Evolutionary conservation across 1,140 invertebrate species (phyloP).

Genomic region (Cydia pomonella): DNA sequence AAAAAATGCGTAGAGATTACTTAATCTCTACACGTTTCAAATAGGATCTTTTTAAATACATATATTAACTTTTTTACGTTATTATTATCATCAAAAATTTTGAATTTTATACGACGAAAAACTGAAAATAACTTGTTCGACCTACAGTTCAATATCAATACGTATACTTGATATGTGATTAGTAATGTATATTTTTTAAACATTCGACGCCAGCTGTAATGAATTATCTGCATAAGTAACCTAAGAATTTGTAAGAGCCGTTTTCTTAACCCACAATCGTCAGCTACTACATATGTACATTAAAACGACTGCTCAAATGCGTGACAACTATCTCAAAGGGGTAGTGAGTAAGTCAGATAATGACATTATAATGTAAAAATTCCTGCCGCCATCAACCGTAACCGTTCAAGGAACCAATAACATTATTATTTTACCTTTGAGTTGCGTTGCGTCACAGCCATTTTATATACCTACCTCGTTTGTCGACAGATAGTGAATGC

Average conservation of each 20-base stretch:
- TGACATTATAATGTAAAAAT: conserved; percentile 30
- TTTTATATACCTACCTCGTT: conserved; percentile 24
- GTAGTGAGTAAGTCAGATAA: conserved; percentile 6
- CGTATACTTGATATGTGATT: background rate
- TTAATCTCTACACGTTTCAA: too few relatives aligned
- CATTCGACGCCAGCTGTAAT: too few relatives aligned
- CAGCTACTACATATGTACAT: background rate
- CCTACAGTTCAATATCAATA: background rate
- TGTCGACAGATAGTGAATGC: conserved; percentile 41
- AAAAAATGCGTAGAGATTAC: too few relatives aligned
- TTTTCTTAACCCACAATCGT: background rate
- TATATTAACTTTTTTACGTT: too few relatives aligned
- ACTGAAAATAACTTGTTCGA: background rate
- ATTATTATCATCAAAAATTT: too few relatives aligned
- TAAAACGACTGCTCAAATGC: background rate
- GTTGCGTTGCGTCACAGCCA: conserved; percentile 29
- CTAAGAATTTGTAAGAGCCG: background rate
- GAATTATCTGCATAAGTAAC: background rate
- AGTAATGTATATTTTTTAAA: too few relatives aligned
- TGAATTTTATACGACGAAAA: background rate
- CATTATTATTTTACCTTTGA: conserved; percentile 17
- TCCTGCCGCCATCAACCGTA: conserved; percentile 11
- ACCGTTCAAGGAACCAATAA: conserved; percentile 18
- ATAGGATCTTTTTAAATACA: too few relatives aligned
- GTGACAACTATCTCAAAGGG: conserved; percentile 11